phyloP scores from a whole-genome alignment of 2,797 vertebrate genomes.

The Pteronotus mesoamericanus region DNA sequence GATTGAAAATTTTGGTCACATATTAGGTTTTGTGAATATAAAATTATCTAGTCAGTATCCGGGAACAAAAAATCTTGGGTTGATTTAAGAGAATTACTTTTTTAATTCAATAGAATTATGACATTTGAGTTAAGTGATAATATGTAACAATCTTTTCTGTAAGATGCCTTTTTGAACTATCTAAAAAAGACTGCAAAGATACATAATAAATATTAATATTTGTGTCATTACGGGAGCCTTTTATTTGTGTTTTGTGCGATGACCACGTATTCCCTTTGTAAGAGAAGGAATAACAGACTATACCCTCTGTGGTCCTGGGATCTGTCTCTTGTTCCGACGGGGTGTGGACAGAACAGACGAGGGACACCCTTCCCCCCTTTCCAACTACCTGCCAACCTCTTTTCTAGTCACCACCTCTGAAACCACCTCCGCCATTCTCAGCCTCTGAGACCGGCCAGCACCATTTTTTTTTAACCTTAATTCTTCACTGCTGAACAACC shows the following conservation, averaged over 20 bases:
- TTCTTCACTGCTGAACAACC: too few species aligned
- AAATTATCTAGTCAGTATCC: neutral
- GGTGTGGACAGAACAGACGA: too few species aligned
- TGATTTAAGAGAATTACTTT: neutral
- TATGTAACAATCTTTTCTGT: neutral
- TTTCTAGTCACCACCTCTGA: too few species aligned
- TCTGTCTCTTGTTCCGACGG: too few species aligned
- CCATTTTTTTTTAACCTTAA: too few species aligned
- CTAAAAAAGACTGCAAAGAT: neutral
- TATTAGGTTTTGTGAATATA: neutral
- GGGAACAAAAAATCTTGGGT: neutral
- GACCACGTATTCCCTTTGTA: neutral
- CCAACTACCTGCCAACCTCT: too few species aligned
- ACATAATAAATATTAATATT: neutral
- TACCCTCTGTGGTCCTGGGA: too few species aligned
- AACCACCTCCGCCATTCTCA: too few species aligned
- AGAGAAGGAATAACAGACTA: neutral
- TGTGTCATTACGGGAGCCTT: neutral
- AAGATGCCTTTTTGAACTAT: neutral
- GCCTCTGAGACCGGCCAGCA: too few species aligned
- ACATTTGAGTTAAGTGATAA: neutral
- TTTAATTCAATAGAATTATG: neutral
- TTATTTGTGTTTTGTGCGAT: neutral
- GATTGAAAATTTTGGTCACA: neutral
- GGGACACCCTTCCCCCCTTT: too few species aligned